Evolutionary conservation across 2,797 vertebrate species (phyloP), one percentile per base, ranked within the genome.

Genomic region (Pristis pectinata): DNA sequence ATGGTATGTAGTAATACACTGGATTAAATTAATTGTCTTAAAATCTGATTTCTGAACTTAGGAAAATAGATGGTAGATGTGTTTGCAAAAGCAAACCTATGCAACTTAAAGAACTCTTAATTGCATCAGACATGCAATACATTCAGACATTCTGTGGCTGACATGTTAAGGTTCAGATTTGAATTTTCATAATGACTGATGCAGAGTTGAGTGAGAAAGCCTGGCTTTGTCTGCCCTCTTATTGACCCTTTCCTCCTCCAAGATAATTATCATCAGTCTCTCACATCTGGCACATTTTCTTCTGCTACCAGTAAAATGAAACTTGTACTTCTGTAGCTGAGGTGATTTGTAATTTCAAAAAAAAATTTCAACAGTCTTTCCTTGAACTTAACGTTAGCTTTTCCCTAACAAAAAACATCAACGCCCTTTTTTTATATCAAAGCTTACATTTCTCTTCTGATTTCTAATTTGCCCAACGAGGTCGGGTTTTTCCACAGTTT

Each of bases 221-320:
- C 3, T 44, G 19, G 67, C 91, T 72, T 56, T 53, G 44, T 19
- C 56, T 94, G 92, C 27, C 70, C 92, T 94, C 92, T 74, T 53
- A 34, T 53, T 94, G 92, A 94, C 41, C 70, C 67, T 76, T 94
- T 93, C 1, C 17, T 94, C 13, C 70, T 94, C 67, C 30, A 74
- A 74, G 49, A 94, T 74, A 41, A n/a, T 94, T 70, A 56, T 94
- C 70, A 67, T 64, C 61, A 74, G 67, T 94, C 92, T 94, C 92
- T 15, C 70, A 76, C 67, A 94, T 94, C 15, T 76, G 70, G 94
- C 44, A 49, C 92, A 13, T 19, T 24, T 70, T 27, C n/a, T 74
- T 94, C 44, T 76, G 67, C 44, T 34, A 74, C 72, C 92, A 49
- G 44, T 76, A 74, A 94, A 76, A 49, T 94, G 92, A 74, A 94